phyloP scores from a whole-genome alignment of 2,113 vertebrate species.

The Rattus norvegicus region GRCr8 NC_086020.1:119773501-119774000 shows the following conservation, averaged over 20 bases:
- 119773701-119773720: no score
- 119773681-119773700: not conserved
- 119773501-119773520: not conserved
- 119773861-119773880: not conserved
- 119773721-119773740: not conserved
- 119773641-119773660: not conserved
- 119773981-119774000: fast-evolving
- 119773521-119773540: not conserved
- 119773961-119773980: not conserved
- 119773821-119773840: not conserved
- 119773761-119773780: no score
- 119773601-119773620: no score
- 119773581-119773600: not conserved
- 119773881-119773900: not conserved
- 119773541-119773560: no score
- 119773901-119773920: not conserved
- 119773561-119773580: not conserved
- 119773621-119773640: not conserved
- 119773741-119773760: not conserved
- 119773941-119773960: not conserved
- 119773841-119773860: not conserved
- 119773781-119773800: not conserved
- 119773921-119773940: not conserved
- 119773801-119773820: not conserved
- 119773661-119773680: not conserved